Percentiles rank a stretch among this genome's conserved stretches.
These are phyloP conservation scores for Capreolus pygargus DNA, from an alignment of 2,113 vertebrate genomes.

Conservation along the genomic window DNA sequence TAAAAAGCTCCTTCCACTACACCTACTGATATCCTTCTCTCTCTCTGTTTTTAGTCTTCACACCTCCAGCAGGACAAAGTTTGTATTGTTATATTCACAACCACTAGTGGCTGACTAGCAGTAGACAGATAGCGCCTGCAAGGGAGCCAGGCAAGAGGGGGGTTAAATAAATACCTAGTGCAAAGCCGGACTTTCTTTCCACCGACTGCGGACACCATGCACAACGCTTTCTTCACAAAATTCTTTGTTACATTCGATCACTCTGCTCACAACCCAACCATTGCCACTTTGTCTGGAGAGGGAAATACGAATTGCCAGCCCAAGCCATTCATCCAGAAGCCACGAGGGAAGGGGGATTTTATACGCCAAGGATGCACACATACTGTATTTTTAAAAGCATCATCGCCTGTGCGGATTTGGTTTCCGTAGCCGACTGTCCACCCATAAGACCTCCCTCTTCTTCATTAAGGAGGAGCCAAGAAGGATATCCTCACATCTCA, in stretches of 20 bases:
- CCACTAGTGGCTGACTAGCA: conserved; percentile 71
- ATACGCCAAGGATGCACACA: background rate
- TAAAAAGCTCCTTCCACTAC: conserved; percentile 48
- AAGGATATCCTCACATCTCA: conserved; percentile 33
- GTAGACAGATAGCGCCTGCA: background rate
- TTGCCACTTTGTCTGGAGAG: conserved; percentile 54
- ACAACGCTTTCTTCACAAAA: background rate
- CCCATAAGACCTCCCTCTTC: conserved; percentile 45
- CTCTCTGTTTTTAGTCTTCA: conserved; percentile 51
- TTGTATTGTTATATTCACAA: conserved; percentile 72
- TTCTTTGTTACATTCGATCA: conserved; percentile 26
- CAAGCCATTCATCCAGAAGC: conserved; percentile 71
- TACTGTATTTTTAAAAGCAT: conserved; percentile 39
- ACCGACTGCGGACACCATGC: background rate
- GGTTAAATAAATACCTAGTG: background rate
- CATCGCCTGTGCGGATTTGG: background rate
- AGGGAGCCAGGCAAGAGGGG: background rate
- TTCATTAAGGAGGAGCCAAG: conserved; percentile 55
- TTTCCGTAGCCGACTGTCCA: conserved; percentile 25
- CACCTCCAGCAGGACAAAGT: conserved; percentile 73
- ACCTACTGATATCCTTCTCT: conserved; percentile 27
- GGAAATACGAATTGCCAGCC: conserved; percentile 67
- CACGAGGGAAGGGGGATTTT: background rate
- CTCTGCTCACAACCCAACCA: conserved; percentile 24
- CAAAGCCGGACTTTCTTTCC: conserved; percentile 50